These are phyloP conservation scores for Poecilobothrus nobilitatus DNA, from an alignment of 2,888 invertebrate species.

Conservation along the genomic window DNA sequence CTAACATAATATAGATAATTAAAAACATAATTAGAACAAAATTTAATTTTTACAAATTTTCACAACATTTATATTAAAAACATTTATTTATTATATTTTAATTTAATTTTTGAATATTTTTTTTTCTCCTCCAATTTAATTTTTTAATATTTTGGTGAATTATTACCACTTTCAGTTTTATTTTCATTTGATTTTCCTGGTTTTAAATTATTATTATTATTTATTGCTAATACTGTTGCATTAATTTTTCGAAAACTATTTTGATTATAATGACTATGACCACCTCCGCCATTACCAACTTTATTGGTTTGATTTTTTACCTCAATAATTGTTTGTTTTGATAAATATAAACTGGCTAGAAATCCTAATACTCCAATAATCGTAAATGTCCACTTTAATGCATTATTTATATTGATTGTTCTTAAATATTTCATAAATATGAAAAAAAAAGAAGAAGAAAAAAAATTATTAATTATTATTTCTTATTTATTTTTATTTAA, in stretches of 20 bases:
- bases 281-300: neutral
- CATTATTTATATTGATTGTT: neutral
- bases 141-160: neutral
- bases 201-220: neutral
- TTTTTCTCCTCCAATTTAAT: too few relatives aligned
- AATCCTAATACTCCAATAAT: neutral
- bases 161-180: neutral
- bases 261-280: neutral
- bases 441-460: neutral
- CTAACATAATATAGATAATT: too few relatives aligned
- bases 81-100: too few relatives aligned
- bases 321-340: neutral
- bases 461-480: too few relatives aligned
- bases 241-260: neutral
- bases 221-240: neutral
- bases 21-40: too few relatives aligned
- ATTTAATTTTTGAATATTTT: too few relatives aligned
- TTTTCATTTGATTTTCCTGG: neutral
- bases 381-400: neutral
- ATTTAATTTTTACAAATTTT: too few relatives aligned
- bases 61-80: too few relatives aligned
- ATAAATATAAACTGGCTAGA: neutral
- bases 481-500: too few relatives aligned
- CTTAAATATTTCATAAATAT: neutral
- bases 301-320: neutral